phyloP scores from a whole-genome alignment of 2,113 vertebrate species.

The Myiozetetes cayanensis region DNA sequence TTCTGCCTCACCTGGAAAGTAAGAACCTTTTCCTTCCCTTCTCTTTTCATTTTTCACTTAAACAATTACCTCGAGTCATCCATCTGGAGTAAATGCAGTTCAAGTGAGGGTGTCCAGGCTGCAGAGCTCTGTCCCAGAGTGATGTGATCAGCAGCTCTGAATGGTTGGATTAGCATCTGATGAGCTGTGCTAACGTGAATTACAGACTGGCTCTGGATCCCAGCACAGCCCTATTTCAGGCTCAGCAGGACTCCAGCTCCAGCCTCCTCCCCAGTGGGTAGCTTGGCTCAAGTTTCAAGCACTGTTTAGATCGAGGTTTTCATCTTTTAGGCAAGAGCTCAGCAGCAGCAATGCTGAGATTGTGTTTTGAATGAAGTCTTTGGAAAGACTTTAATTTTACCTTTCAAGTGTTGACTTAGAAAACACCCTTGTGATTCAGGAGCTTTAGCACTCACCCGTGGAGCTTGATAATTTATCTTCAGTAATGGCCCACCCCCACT shows the following conservation, averaged over 20 bases:
- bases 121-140: neutral
- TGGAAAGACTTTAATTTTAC: neutral
- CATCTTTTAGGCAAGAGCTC: neutral
- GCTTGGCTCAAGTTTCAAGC: neutral
- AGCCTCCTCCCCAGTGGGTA: neutral
- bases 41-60: neutral
- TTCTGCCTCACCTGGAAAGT: neutral
- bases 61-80: neutral
- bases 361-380: neutral
- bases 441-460: neutral
- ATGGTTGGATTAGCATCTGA: neutral
- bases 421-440: neutral
- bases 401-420: neutral
- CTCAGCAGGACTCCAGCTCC: neutral
- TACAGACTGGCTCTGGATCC: neutral
- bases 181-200: neutral
- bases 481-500: neutral
- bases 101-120: neutral
- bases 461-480: neutral
- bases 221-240: neutral
- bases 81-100: neutral
- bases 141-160: neutral
- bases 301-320: accelerated
- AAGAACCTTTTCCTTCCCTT: accelerated
- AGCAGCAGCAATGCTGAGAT: neutral